Evolutionary conservation across 2,113 vertebrate species (phyloP), one percentile per base, ranked within the genome.

Genomic region (Engraulis encrasicolus): DNA sequence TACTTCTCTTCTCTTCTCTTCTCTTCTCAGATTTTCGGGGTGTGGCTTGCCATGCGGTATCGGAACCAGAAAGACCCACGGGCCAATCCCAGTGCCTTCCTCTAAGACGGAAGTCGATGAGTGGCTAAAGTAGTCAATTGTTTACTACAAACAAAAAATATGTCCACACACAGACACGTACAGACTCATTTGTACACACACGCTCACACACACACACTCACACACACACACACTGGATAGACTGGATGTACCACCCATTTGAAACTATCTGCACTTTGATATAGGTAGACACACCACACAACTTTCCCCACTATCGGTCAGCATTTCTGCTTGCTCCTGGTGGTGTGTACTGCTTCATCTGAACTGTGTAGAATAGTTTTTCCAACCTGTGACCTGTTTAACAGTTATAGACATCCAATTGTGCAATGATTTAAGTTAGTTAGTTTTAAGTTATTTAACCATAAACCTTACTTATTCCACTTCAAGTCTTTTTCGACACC

Each of bases 41-140:
- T 98, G 81, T 98, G 97, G 97, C 95, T 98, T 37, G 97, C 97
- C 0, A 95, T 97, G 92, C 96, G 97, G 86, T 98, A 96, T 94
- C 94, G 97, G 86, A 98, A 98, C 94, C 97, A 98, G 90, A 98
- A 98, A 88, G 97, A 98, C 84, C 97, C 97, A 19, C 95, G 96
- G 80, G 97, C 97, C 9, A 98, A 98, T 85, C 97, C 97, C 48
- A 98, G 97, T 91, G 97, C 97, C 89, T 98, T 98, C 92, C 94
- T 98, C 93, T 98, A 98, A 93, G 93, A 81, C 12, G 74, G 6
- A 74, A 3, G 27, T 17, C 14, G 4, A 2, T 4, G 31, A 34
- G 66, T 74, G 27, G 27, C 66, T 31, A 6, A 74, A 74, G 14
- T 23, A 74, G 66, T 74, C 27, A 15, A 31, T n/a, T 74, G 66